These are phyloP conservation scores for Galeopsomyia nigrocyanea DNA, from an alignment of 2,888 invertebrate species.

Conservation along the genomic window DNA sequence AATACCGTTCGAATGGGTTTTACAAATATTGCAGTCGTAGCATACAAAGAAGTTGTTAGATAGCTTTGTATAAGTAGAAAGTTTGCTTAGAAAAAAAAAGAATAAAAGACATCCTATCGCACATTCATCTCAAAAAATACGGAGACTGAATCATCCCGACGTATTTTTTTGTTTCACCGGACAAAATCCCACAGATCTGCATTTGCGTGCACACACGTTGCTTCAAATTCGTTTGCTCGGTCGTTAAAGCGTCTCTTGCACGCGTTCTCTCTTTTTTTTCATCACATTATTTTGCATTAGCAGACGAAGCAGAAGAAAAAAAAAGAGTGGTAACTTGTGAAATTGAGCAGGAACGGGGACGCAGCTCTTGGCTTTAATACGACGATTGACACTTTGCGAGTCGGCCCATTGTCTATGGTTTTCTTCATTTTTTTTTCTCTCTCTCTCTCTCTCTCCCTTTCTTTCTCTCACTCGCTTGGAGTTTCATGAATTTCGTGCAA, in stretches of 20 bases:
- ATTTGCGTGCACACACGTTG: no score
- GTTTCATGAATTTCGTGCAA: conserved; percentile 27
- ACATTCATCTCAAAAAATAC: no score
- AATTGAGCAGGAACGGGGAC: conserved; percentile 14
- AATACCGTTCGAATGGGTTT: conserved; percentile 27
- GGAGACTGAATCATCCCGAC: no score
- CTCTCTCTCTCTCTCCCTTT: background rate
- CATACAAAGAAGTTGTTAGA: background rate
- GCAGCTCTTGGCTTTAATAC: conserved; percentile 19
- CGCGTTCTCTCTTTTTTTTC: conserved; percentile 9
- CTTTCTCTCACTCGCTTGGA: conserved; percentile 5
- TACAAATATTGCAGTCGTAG: conserved; percentile 1
- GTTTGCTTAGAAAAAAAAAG: no score
- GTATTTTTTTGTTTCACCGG: no score
- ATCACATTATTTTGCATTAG: background rate
- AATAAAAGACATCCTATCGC: no score
- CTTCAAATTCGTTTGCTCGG: background rate
- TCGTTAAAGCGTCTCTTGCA: background rate
- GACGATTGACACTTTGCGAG: conserved; percentile 51
- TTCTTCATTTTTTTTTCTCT: conserved; percentile 22
- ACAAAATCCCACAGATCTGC: no score
- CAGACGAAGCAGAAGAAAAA: background rate
- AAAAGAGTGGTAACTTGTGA: conserved; percentile 9
- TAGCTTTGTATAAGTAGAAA: no score
- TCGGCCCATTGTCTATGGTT: conserved; percentile 38